Conservation (phyloP, 2,797 vertebrate species). For the Etheostoma nigrum region DNA sequence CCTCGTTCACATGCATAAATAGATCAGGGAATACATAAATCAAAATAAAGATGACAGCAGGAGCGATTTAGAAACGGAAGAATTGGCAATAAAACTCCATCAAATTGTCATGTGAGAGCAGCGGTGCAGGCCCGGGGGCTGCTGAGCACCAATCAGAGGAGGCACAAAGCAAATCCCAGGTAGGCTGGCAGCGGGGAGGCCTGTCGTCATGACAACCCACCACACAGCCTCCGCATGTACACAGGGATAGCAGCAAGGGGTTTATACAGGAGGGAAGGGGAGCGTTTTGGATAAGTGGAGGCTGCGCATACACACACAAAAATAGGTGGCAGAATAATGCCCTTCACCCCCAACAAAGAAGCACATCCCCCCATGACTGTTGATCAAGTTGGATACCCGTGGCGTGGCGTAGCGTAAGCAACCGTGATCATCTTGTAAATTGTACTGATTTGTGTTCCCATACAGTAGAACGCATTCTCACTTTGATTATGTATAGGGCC, state of each 20-base stretch:
- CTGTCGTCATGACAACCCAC: conserved; percentile 85
- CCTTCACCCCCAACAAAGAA: conserved; percentile 13
- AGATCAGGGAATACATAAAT: conserved; percentile 89
- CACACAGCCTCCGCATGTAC: conserved; percentile 71
- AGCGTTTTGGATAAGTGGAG: conserved; percentile 69
- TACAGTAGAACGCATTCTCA: not conserved
- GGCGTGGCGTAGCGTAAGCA: not conserved
- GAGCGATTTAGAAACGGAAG: conserved; percentile 85
- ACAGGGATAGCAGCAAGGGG: conserved; percentile 59
- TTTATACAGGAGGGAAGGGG: conserved; percentile 67
- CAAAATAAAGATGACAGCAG: conserved; percentile 88
- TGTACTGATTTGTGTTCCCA: not conserved
- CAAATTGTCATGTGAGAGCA: conserved; percentile 86
- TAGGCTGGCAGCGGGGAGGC: conserved; percentile 80
- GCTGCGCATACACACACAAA: conserved; percentile 48
- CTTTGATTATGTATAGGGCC: not conserved
- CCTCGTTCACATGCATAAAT: conserved; percentile 85
- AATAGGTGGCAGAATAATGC: conserved; percentile 35
- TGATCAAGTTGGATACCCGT: conserved; percentile 41
- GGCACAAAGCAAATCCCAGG: conserved; percentile 84
- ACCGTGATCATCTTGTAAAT: not conserved
- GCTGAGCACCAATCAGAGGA: conserved; percentile 82
- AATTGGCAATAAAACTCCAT: conserved; percentile 87
- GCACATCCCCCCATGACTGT: not conserved
- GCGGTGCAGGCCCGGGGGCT: conserved; percentile 75